phyloP scores from a whole-genome alignment of 2,888 invertebrate genomes.

The Hipparchia semele region DNA sequence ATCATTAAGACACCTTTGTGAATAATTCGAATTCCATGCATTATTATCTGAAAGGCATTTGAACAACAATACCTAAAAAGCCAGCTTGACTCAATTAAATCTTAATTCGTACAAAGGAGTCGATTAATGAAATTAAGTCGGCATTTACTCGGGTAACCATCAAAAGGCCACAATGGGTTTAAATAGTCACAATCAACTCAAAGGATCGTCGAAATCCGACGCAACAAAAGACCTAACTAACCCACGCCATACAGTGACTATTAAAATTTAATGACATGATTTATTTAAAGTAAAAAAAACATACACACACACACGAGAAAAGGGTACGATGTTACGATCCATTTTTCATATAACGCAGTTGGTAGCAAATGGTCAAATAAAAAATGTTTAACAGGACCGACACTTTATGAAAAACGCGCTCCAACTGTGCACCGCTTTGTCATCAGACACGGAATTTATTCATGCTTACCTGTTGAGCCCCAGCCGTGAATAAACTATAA shows the following conservation, averaged over 20 bases:
- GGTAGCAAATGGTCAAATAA: conserved; percentile 83
- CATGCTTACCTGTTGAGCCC: conserved; percentile 78
- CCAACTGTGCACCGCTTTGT: conserved; percentile 75
- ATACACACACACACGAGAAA: conserved; percentile 71
- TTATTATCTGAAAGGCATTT: conserved; percentile 57
- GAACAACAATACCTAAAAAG: conserved; percentile 62
- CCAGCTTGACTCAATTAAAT: conserved; percentile 80
- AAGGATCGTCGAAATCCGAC: conserved; percentile 68
- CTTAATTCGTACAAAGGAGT: conserved; percentile 80
- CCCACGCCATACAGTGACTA: conserved; percentile 76
- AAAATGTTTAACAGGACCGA: conserved; percentile 80
- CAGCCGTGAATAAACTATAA: conserved; percentile 77
- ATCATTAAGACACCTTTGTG: conserved; percentile 67
- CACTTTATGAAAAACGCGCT: conserved; percentile 81
- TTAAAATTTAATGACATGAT: conserved; percentile 84
- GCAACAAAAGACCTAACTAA: conserved; percentile 81
- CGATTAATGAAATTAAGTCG: conserved; percentile 83
- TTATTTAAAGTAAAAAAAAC: conserved; percentile 63
- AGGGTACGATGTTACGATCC: conserved; percentile 81
- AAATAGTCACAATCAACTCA: conserved; percentile 80
- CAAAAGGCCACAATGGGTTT: conserved; percentile 70
- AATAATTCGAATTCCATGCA: conserved; percentile 72
- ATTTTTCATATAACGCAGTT: conserved; percentile 83
- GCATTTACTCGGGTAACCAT: conserved; percentile 79
- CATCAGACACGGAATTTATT: conserved; percentile 77